These are phyloP conservation scores for Diaphora mendica DNA, from an alignment of 2,888 invertebrate genomes.

Conservation along the genomic window DNA sequence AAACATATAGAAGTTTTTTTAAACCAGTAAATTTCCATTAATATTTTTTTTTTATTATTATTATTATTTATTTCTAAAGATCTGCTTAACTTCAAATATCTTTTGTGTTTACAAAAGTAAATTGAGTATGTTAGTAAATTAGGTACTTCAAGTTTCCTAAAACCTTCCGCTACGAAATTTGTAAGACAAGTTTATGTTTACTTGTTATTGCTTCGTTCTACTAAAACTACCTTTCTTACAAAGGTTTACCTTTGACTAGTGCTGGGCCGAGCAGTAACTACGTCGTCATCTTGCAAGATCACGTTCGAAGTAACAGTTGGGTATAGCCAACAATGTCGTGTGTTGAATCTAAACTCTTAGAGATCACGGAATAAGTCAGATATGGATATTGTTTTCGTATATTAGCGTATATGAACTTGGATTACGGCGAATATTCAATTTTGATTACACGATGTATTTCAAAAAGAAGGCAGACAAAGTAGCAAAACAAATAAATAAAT, in stretches of 20 bases:
- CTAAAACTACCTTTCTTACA: background rate
- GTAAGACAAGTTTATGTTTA: background rate
- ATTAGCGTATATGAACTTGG: background rate
- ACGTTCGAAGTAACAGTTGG: background rate
- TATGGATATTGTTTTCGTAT: too few relatives aligned
- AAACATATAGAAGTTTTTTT: background rate
- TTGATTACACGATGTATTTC: background rate
- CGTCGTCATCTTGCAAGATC: background rate
- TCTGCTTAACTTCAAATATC: background rate
- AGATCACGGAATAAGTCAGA: background rate
- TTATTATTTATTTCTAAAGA: too few relatives aligned
- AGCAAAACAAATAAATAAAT: background rate
- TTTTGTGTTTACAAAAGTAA: background rate
- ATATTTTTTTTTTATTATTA: too few relatives aligned
- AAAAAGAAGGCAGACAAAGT: background rate
- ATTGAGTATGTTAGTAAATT: background rate
- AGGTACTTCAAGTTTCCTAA: background rate
- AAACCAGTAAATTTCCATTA: background rate
- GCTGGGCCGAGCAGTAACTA: background rate
- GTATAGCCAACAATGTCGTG: background rate
- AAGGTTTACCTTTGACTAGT: background rate
- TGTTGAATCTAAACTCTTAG: background rate
- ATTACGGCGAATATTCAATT: background rate
- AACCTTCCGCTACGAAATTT: background rate
- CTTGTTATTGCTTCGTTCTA: background rate